Evolutionary conservation across 2,797 vertebrate species (phyloP).

Genomic region (Neostethus bicornis): DNA sequence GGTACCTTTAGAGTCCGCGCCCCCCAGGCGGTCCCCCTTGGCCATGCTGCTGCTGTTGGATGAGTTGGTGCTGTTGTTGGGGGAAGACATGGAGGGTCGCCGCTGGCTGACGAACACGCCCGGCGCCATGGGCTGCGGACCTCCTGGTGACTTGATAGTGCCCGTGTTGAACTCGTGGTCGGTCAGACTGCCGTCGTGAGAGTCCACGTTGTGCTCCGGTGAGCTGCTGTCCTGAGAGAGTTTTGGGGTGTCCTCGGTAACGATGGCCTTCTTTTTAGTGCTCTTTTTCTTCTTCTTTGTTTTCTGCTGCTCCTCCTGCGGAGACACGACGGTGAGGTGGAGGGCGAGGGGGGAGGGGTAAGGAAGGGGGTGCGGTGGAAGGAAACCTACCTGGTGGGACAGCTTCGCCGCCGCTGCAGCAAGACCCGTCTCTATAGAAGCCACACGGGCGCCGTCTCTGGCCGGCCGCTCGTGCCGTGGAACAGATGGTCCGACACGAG

Average conservation of each 20-base stretch:
- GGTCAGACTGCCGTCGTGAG: slow-evolving; percentile 87
- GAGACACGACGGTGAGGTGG: not conserved
- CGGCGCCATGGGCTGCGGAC: slow-evolving; percentile 92
- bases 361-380: too few relatives aligned
- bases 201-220: slow-evolving; percentile 88
- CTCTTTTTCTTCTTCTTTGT: slow-evolving; percentile 96
- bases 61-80: slow-evolving; percentile 88
- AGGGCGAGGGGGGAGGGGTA: too few relatives aligned
- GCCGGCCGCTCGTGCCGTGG: slow-evolving; percentile 94
- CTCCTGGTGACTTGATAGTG: slow-evolving; percentile 82
- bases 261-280: slow-evolving; percentile 89
- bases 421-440: slow-evolving; percentile 95
- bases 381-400: slow-evolving; percentile 90
- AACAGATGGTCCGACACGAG: slow-evolving; percentile 93
- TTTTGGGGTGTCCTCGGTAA: slow-evolving; percentile 83
- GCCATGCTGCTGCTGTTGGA: slow-evolving; percentile 82
- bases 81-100: slow-evolving; percentile 89
- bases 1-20: slow-evolving; percentile 81
- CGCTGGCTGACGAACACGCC: slow-evolving; percentile 95
- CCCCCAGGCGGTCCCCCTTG: slow-evolving; percentile 67
- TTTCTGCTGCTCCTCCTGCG: slow-evolving; percentile 94
- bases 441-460: slow-evolving; percentile 93
- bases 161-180: slow-evolving; percentile 91
- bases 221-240: slow-evolving; percentile 91
- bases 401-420: slow-evolving; percentile 95